phyloP scores from a whole-genome alignment of 2,113 vertebrate species.

The Zosterops hypoxanthus region DNA sequence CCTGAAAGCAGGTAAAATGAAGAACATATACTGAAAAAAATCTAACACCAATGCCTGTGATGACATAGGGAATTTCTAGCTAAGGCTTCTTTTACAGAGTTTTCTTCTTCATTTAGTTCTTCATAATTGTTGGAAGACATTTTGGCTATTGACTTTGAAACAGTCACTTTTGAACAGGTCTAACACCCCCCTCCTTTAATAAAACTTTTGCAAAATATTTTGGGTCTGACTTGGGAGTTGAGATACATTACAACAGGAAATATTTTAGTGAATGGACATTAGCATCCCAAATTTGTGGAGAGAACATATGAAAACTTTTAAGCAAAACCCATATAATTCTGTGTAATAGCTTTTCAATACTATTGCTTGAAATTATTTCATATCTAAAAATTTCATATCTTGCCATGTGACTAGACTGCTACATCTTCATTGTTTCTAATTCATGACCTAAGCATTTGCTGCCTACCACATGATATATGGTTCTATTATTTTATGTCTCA shows the following conservation, averaged over 20 bases:
- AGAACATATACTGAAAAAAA: neutral
- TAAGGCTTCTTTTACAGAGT: neutral
- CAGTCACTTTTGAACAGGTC: neutral
- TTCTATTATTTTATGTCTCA: neutral
- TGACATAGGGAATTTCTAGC: neutral
- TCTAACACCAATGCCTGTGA: fast-evolving
- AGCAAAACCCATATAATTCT: neutral
- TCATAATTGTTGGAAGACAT: neutral
- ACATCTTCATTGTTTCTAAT: neutral
- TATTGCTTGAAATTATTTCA: neutral
- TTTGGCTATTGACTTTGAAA: neutral
- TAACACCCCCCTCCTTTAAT: fast-evolving
- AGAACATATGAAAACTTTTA: neutral
- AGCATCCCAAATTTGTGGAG: neutral
- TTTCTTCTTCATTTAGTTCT: neutral
- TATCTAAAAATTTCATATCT: neutral
- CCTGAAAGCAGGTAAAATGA: neutral
- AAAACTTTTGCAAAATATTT: neutral
- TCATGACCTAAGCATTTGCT: neutral
- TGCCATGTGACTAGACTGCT: neutral
- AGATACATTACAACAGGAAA: neutral
- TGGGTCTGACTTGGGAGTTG: neutral
- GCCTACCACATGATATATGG: neutral
- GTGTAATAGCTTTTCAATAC: neutral
- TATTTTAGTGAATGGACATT: neutral